phyloP scores from a whole-genome alignment of 2,113 vertebrate genomes.

The Pituophis catenifer region DNA sequence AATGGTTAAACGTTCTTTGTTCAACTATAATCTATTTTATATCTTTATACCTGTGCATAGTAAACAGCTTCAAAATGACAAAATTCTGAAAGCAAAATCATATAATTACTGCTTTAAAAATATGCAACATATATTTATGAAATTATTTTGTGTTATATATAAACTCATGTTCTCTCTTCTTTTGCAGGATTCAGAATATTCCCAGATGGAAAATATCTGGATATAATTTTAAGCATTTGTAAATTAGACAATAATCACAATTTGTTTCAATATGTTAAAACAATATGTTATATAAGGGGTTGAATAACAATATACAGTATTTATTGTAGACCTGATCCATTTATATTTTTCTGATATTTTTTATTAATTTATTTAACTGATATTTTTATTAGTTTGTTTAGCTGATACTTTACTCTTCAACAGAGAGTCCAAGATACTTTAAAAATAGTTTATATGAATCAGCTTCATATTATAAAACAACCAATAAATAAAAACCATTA shows the following conservation, averaged over 20 bases:
- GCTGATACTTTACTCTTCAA: background rate
- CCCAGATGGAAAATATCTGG: conserved; percentile 18
- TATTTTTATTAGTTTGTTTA: background rate
- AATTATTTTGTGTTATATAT: background rate
- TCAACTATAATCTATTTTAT: background rate
- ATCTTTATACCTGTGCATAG: background rate
- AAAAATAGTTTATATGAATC: background rate
- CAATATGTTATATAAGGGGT: background rate
- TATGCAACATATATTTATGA: background rate
- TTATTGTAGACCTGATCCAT: background rate
- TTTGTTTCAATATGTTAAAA: background rate
- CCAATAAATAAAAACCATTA: background rate
- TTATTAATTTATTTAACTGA: background rate
- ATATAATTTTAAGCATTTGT: background rate
- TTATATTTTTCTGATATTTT: background rate
- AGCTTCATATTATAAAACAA: background rate
- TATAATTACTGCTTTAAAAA: background rate
- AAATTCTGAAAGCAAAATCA: background rate
- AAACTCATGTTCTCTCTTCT: background rate
- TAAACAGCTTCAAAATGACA: background rate
- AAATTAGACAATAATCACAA: background rate
- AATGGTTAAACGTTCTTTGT: background rate
- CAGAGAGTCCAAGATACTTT: background rate
- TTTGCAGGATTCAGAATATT: background rate
- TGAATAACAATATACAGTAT: background rate